Evolutionary conservation across 2,113 vertebrate species (phyloP), one percentile per base, ranked within the genome.

Genomic region (Cygnus buccinator): DNA sequence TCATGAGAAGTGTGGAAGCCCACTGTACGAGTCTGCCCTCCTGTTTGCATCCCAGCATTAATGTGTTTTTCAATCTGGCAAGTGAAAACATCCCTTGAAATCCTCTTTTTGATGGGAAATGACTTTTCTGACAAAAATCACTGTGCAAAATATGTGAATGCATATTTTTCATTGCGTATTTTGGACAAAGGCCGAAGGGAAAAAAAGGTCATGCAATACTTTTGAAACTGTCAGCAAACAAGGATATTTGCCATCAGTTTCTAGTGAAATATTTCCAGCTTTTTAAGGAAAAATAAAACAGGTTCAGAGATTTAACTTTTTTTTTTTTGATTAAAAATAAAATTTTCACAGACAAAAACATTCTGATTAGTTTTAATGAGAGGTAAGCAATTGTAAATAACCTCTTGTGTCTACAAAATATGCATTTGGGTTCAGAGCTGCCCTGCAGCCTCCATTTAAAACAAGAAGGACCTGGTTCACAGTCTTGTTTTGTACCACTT

Each of bases 321-420:
- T 48, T 48, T 21, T 21, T 48, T 48, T 80, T 66, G 46, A 84
- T 94, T 93, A 94, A 95, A 94, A 93, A 92, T 75, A 76, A 89
- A 21, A 78, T 93, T 96, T 93, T 86, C 57, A 67, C 57, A 88
- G 88, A 86, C 22, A 65, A 65, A 90, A 93, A 54, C 41, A 13
- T 70, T 90, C 52, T 81, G 88, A 87, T 80, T 58, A 88, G 88
- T 90, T 94, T 80, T 95, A 81, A 96, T 72, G 92, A 95, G 90
- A 84, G 68, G 75, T 90, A 95, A 89, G 90, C 90, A 59, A 90
- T 93, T 0, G 20, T 55, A 93, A 93, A 90, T 88, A 93, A 90
- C 83, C 91, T 90, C 85, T 86, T 33, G 55, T 65, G 83, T 43
- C 90, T 94, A 25, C 79, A 80, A 35, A 93, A 84, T 33, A 82